These are phyloP conservation scores for Channa argus DNA, from an alignment of 2,113 vertebrate species.

Conservation along the genomic window DNA sequence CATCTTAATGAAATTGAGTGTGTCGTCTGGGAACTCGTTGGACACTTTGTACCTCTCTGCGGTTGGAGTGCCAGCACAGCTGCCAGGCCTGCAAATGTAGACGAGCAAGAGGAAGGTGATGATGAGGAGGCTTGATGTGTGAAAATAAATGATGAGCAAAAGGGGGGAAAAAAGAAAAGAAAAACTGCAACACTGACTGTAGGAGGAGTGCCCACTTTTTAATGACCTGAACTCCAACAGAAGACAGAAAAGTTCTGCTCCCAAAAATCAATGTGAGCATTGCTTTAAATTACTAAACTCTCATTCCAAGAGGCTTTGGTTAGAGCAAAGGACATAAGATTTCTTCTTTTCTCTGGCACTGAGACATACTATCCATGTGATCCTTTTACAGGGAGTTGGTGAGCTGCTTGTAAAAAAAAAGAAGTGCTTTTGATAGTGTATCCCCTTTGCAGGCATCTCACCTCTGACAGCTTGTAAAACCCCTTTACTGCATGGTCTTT, in stretches of 20 bases:
- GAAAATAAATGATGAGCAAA: not conserved
- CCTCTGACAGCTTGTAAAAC: constrained; percentile 76
- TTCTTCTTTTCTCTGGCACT: constrained; percentile 53
- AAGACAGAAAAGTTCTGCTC: constrained; percentile 47
- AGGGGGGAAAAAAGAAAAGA: constrained; percentile 19
- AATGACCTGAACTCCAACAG: constrained; percentile 9
- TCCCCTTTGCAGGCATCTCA: constrained; percentile 72
- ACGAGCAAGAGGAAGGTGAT: constrained; percentile 25
- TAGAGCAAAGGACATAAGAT: constrained; percentile 36
- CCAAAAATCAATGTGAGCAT: constrained; percentile 52
- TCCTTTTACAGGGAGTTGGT: constrained; percentile 66
- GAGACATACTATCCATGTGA: constrained; percentile 64
- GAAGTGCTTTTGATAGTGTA: constrained; percentile 69
- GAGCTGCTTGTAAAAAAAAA: constrained; percentile 75
- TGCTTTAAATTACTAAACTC: constrained; percentile 50
- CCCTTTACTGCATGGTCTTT: constrained; percentile 64
- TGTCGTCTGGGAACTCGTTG: constrained; percentile 97
- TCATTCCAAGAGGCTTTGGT: constrained; percentile 49
- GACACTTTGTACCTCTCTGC: constrained; percentile 92
- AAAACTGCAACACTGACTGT: constrained; percentile 16
- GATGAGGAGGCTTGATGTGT: constrained; percentile 3
- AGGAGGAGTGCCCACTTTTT: constrained; percentile 27
- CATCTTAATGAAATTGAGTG: constrained; percentile 98
- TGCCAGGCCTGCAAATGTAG: constrained; percentile 88
- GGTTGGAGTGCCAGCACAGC: constrained; percentile 89